Conservation (phyloP, 2,888 invertebrate species). For the Notodonta dromedarius region DNA sequence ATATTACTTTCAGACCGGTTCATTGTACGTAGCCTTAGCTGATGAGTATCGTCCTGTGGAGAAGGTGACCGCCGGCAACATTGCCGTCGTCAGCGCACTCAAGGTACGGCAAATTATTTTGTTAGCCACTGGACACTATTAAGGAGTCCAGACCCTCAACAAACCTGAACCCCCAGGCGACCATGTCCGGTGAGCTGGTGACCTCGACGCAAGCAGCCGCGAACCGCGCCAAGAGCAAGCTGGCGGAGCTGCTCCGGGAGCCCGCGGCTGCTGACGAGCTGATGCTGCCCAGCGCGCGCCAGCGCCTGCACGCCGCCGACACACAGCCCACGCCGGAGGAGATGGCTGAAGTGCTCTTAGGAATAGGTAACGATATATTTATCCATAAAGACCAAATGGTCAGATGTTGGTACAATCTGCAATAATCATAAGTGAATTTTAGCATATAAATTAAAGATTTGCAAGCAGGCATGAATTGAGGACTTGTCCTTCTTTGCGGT, state of each 20-base stretch:
- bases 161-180: constrained; percentile 66
- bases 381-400: no score
- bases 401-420: no score
- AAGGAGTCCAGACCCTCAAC: background rate
- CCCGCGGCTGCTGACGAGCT: constrained; percentile 45
- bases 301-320: constrained; percentile 55
- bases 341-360: constrained; percentile 62
- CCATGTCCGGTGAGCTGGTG: constrained; percentile 90
- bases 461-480: no score
- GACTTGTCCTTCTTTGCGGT: no score
- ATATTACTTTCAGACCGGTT: constrained; percentile 55
- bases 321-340: constrained; percentile 53
- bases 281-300: constrained; percentile 61
- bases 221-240: constrained; percentile 82
- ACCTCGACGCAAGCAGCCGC: constrained; percentile 84
- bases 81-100: constrained; percentile 94
- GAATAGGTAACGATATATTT: constrained; percentile 62
- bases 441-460: no score
- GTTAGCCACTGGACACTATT: no score
- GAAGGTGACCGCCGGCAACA: constrained; percentile 89
- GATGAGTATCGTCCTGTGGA: constrained; percentile 94
- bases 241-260: constrained; percentile 46
- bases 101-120: constrained; percentile 80
- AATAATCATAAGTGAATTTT: no score
- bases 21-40: constrained; percentile 89